A percentile compares a stretch with the other conserved stretches of the same genome.
These are phyloP conservation scores for Iguana delicatissima DNA, from an alignment of 2,797 vertebrate genomes.

Conservation along the genomic window DNA sequence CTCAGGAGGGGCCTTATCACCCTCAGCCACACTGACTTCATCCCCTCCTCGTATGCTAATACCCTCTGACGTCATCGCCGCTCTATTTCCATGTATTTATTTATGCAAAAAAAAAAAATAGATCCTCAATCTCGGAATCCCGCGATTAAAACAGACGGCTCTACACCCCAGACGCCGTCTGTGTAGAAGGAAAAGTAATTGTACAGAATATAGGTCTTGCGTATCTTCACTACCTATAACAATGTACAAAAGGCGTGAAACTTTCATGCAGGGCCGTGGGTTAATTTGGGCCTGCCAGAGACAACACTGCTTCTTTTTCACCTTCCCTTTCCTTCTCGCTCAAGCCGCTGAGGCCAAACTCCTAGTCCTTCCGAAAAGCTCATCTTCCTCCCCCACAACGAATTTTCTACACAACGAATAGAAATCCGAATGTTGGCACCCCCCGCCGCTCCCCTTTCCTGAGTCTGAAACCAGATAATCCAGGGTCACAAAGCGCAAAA, in stretches of 20 bases:
- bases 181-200: background rate
- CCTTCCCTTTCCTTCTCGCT: background rate
- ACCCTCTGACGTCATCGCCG: conserved; percentile 78
- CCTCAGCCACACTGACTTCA: conserved; percentile 79
- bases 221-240: no score
- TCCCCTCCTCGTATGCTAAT: conserved; percentile 81
- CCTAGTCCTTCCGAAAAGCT: no score
- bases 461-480: background rate
- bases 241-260: no score
- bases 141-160: background rate
- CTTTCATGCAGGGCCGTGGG: no score
- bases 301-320: background rate
- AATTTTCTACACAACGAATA: no score
- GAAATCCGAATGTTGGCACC: background rate
- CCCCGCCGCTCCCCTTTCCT: no score
- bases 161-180: background rate
- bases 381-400: no score
- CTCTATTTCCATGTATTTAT: conserved; percentile 44
- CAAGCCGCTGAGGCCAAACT: background rate
- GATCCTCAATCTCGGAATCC: background rate
- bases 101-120: background rate
- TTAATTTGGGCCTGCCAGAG: background rate
- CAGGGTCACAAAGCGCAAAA: background rate
- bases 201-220: background rate
- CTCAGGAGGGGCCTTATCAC: conserved; percentile 83